A percentile compares a stretch with the other conserved stretches of the same genome.
Conservation (phyloP, 2,797 vertebrate species). For the Picus viridis region DNA sequence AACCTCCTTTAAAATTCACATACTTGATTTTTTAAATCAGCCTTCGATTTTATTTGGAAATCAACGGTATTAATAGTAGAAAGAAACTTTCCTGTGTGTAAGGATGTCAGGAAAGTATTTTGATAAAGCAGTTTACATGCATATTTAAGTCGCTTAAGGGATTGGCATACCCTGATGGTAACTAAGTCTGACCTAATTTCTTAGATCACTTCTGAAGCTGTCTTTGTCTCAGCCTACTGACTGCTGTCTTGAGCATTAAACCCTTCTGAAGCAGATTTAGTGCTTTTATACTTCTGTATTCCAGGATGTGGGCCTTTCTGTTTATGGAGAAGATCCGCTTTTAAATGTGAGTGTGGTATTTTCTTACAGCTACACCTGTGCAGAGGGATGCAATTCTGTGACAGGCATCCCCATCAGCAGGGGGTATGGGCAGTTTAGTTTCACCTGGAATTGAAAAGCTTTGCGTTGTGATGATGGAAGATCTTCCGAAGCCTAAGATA, state of each 20-base stretch:
- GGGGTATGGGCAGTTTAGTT: not conserved
- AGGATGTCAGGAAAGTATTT: not conserved
- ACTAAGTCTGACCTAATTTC: not conserved
- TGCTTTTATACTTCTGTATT: not conserved
- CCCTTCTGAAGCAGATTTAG: not conserved
- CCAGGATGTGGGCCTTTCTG: not conserved
- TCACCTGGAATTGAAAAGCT: not conserved
- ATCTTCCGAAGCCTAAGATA: too few relatives aligned
- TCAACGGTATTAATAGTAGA: not conserved
- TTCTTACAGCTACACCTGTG: not conserved
- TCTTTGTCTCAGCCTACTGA: not conserved
- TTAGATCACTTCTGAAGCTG: not conserved
- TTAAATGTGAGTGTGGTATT: not conserved
- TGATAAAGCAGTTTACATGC: not conserved
- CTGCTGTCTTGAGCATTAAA: not conserved
- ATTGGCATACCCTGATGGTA: not conserved
- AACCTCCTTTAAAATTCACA: not conserved
- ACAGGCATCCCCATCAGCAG: too few relatives aligned
- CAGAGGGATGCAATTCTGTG: not conserved
- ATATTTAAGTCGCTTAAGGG: not conserved
- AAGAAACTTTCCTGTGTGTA: not conserved
- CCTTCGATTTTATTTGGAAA: not conserved
- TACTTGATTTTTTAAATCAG: not conserved
- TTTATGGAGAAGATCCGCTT: rapidly evolving
- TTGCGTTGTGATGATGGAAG: rapidly evolving